A percentile compares a stretch with the other conserved stretches of the same genome.
phyloP scores from a whole-genome alignment of 2,888 invertebrate species.

The Drosophila maculinotata region DNA sequence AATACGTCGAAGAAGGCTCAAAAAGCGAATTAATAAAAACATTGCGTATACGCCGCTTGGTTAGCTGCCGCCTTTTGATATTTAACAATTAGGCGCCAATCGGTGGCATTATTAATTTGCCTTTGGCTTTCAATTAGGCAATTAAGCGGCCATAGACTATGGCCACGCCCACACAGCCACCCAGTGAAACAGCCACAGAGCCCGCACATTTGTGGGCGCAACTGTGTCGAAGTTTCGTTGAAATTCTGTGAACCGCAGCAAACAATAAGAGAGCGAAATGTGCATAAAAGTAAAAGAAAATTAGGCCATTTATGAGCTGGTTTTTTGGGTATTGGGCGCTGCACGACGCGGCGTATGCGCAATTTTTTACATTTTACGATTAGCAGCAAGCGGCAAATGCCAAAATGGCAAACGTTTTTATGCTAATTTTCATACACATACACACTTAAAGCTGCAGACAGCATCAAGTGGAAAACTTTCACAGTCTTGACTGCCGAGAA shows the following conservation, averaged over 20 bases:
- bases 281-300: constrained; percentile 55
- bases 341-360: constrained; percentile 53
- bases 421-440: constrained; percentile 65
- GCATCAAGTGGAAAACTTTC: constrained; percentile 72
- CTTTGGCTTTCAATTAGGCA: constrained; percentile 77
- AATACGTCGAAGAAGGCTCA: constrained; percentile 36
- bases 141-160: constrained; percentile 49
- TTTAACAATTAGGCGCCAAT: constrained; percentile 77
- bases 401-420: constrained; percentile 65
- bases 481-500: constrained; percentile 56
- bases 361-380: constrained; percentile 65
- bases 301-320: constrained; percentile 70
- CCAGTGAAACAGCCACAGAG: not conserved
- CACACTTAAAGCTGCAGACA: constrained; percentile 1
- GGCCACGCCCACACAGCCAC: constrained; percentile 19
- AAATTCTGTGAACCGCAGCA: constrained; percentile 15
- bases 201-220: constrained; percentile 41
- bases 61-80: constrained; percentile 57
- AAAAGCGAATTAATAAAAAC: constrained; percentile 36
- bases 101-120: constrained; percentile 74
- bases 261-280: constrained; percentile 34
- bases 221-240: constrained; percentile 7
- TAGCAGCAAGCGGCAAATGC: constrained; percentile 66
- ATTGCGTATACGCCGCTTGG: constrained; percentile 72
- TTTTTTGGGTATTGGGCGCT: constrained; percentile 6